Conservation (phyloP, 2,888 invertebrate genomes). For the Sepiola atlantica region DNA sequence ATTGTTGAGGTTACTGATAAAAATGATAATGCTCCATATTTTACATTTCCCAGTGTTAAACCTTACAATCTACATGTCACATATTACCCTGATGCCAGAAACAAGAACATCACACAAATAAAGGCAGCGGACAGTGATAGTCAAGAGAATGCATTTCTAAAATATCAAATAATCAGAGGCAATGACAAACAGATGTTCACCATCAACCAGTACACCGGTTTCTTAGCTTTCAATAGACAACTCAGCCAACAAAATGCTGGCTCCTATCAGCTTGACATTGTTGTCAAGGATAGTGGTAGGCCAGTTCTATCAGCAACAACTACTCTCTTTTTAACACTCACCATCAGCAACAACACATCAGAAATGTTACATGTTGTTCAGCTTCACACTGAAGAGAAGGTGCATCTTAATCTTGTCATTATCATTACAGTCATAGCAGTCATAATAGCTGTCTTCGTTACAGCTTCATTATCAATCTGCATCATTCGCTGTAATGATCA, state of each 20-base stretch:
- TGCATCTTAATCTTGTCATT: neutral
- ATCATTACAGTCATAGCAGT: slow-evolving; percentile 32
- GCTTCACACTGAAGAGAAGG: neutral
- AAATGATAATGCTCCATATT: slow-evolving; percentile 32
- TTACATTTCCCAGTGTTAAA: neutral
- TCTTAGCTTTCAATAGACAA: neutral
- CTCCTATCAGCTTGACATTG: neutral
- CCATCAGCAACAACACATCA: neutral
- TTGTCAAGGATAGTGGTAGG: neutral
- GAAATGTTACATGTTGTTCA: slow-evolving; percentile 9
- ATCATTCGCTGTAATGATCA: neutral
- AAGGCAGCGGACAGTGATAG: neutral
- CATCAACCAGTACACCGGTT: slow-evolving; percentile 20
- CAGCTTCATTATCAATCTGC: neutral
- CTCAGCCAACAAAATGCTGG: neutral
- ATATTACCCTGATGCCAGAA: neutral
- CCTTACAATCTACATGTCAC: neutral
- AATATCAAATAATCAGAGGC: slow-evolving; percentile 12
- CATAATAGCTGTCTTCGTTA: neutral
- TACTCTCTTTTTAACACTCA: slow-evolving; percentile 32
- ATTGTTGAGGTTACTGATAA: neutral
- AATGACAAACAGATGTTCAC: neutral
- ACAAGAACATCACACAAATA: neutral
- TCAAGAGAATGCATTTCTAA: slow-evolving; percentile 22
- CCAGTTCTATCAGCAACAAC: slow-evolving; percentile 20